Conservation (phyloP, 2,113 vertebrate genomes). For the Ascaphus truei region DNA sequence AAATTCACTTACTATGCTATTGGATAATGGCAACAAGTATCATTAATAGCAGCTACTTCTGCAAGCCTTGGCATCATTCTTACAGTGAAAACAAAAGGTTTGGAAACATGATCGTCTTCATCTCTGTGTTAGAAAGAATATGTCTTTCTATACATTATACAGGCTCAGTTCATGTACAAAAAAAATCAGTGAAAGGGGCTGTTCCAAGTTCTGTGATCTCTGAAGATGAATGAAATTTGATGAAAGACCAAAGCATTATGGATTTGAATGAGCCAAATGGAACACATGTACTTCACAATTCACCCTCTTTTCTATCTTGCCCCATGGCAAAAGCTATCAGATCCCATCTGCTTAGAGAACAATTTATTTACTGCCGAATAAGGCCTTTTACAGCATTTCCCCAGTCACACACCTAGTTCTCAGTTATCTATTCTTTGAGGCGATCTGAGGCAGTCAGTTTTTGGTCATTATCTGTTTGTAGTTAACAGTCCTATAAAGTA, state of each 20-base stretch:
- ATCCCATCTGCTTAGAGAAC: conserved; percentile 20
- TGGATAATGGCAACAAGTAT: neutral
- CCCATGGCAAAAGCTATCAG: conserved; percentile 13
- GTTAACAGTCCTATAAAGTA: too few species aligned
- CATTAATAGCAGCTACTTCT: neutral
- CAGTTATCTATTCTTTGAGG: too few species aligned
- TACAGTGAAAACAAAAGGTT: conserved; percentile 1
- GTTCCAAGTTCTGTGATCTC: conserved; percentile 19
- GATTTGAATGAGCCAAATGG: neutral
- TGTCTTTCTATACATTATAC: conserved; percentile 29
- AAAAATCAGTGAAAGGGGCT: conserved; percentile 9
- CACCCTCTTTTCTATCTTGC: neutral
- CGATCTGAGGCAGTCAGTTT: too few species aligned
- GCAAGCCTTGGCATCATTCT: neutral
- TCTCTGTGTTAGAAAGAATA: conserved; percentile 15
- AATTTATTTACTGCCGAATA: neutral
- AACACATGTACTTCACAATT: neutral
- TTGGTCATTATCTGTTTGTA: too few species aligned
- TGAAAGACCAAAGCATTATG: conserved; percentile 12
- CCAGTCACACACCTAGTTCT: too few species aligned
- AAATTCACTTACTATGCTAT: neutral
- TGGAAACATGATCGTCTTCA: conserved; percentile 24
- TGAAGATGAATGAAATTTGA: conserved; percentile 22
- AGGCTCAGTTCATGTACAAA: neutral
- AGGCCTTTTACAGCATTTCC: neutral